Percentiles rank a stretch among this genome's conserved stretches.
phyloP scores from a whole-genome alignment of 2,888 invertebrate genomes.

The Neuroscelio doddi region DNA sequence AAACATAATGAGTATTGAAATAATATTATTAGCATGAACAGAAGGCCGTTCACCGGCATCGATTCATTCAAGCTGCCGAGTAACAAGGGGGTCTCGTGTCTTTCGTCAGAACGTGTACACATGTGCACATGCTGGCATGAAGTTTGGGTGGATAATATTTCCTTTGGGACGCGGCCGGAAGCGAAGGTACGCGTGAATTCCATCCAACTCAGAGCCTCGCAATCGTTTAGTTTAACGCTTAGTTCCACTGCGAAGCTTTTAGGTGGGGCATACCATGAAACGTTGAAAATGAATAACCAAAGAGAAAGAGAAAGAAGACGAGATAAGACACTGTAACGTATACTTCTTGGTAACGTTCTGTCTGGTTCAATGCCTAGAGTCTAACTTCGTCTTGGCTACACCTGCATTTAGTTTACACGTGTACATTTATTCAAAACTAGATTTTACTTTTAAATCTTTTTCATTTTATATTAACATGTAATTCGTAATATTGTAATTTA shows the following conservation, averaged over 20 bases:
- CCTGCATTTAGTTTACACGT: too few relatives aligned
- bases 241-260: not conserved
- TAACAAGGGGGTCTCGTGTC: not conserved
- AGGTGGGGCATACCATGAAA: not conserved
- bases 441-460: too few relatives aligned
- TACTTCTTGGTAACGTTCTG: not conserved
- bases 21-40: not conserved
- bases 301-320: not conserved
- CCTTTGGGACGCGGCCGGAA: constrained; percentile 26
- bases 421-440: too few relatives aligned
- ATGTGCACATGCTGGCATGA: constrained; percentile 4
- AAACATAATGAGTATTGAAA: not conserved
- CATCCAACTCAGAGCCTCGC: constrained; percentile 1
- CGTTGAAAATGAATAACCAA: not conserved
- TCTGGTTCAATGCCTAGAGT: not conserved
- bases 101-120: not conserved
- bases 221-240: not conserved
- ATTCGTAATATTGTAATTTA: too few relatives aligned
- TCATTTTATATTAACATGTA: too few relatives aligned
- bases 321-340: not conserved
- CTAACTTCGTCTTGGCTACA: too few relatives aligned
- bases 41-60: constrained; percentile 1
- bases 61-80: not conserved
- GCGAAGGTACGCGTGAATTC: constrained; percentile 23
- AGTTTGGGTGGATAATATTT: constrained; percentile 18